Evolutionary conservation across 1,140 invertebrate genomes (phyloP), one percentile per base, ranked within the genome.

Genomic region (Diabrotica virgifera): DNA sequence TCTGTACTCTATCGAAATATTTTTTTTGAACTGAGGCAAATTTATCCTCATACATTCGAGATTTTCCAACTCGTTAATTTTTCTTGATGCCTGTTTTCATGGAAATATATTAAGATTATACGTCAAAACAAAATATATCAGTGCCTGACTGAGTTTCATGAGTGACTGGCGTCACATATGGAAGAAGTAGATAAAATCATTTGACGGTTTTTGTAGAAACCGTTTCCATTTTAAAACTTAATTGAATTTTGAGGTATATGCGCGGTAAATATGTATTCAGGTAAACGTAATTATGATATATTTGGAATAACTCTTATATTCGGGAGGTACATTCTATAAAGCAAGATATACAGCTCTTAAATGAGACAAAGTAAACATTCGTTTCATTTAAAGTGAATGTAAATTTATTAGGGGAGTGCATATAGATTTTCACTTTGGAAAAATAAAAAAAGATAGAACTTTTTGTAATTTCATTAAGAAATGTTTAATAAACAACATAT

Each of bases 121-220:
- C 52, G 52, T 54, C 55, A 57, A 57, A 57, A 57, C 24, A 57
- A 57, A 57, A 57, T 57, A 57, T 36, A 57, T 57, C 55, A 57
- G 55, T 57, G 55, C 55, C 55, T 36, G 55, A 57, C 55, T 36
- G 55, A 6, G 55, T 57, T 57, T 36, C 24, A 57, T 37, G 55
- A 36, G 10, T 57, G 55, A 13, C 40, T 46, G 40, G 40, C 40
- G 40, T 46, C 40, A n/a, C 40, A 46, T 46, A 46, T 46, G 40
- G 40, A 46, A 10, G n/a, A 6, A 46, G n/a, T 46, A 46, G 40
- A 46, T 46, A 46, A 46, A 46, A 46, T 46, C 40, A 46, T n/a
- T 46, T n/a, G 5, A 46, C 40, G 40, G n/a, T 46, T 8, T n/a
- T n/a, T 46, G 40, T 46, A n/a, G 40, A 46, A 46, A 46, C 40